Conservation (phyloP, 2,113 vertebrate genomes). For the Saiga tatarica region DNA sequence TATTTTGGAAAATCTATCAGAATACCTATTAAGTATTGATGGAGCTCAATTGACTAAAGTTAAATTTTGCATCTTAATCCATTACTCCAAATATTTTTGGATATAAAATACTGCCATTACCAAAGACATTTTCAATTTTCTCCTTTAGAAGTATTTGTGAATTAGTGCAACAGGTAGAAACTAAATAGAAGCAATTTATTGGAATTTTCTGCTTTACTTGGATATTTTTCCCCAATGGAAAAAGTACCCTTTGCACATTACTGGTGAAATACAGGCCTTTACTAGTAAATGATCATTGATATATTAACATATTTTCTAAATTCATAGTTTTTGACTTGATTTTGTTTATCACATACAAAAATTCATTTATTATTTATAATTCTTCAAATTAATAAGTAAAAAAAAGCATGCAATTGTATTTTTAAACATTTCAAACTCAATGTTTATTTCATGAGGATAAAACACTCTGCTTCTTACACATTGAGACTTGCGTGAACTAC, state of each 20-base stretch:
- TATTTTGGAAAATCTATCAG: not conserved
- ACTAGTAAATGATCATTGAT: not conserved
- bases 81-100: not conserved
- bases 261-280: fast-evolving
- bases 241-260: not conserved
- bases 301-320: not conserved
- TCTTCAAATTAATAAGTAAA: not conserved
- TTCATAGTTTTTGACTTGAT: not conserved
- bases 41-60: not conserved
- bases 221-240: not conserved
- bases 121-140: not conserved
- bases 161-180: not conserved
- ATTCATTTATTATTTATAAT: not conserved
- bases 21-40: not conserved
- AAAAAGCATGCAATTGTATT: not conserved
- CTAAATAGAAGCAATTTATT: not conserved
- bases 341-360: not conserved
- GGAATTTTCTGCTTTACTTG: not conserved
- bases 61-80: not conserved
- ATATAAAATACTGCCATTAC: not conserved
- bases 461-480: not conserved
- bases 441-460: not conserved
- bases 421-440: not conserved
- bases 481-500: too few relatives aligned
- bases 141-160: not conserved